A percentile compares a stretch with the other conserved stretches of the same genome.
Conservation (phyloP, 2,888 invertebrate genomes). For the Perizoma affinitatum region DNA sequence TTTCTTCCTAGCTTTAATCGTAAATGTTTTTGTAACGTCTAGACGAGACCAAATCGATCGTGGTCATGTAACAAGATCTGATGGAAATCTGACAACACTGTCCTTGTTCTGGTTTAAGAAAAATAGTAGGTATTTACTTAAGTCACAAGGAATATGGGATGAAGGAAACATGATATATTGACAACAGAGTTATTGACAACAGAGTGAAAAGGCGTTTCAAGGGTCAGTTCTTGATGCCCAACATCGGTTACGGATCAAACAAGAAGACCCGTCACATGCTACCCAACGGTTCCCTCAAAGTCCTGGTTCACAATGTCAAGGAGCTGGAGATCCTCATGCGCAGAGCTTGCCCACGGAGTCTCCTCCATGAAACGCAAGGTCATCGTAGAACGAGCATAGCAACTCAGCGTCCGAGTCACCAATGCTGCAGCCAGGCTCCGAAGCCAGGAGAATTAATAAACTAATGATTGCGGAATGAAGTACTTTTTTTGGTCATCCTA, state of each 20-base stretch:
- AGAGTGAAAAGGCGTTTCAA: conserved; percentile 99
- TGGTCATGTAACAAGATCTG: no score
- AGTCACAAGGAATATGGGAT: no score
- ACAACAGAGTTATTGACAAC: conserved; percentile 99
- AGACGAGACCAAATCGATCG: no score
- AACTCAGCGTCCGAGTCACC: conserved; percentile 96
- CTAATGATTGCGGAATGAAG: no score
- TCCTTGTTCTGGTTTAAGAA: no score
- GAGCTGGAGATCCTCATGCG: conserved; percentile 98
- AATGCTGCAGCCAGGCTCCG: conserved; percentile 98
- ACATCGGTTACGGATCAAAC: conserved; percentile 99
- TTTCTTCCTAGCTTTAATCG: no score
- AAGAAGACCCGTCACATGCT: conserved; percentile 98
- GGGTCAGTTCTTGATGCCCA: conserved; percentile 99
- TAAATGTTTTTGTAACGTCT: no score
- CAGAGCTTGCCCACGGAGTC: conserved; percentile 98
- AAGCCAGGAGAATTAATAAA: conserved; percentile 99
- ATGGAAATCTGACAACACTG: no score
- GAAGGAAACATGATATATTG: no score
- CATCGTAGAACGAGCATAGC: conserved; percentile 98
- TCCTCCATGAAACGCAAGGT: conserved; percentile 98
- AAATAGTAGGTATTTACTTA: no score
- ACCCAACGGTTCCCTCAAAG: conserved; percentile 98
- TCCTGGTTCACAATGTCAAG: conserved; percentile 84
- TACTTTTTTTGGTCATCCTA: no score